Percentiles rank a stretch among this genome's conserved stretches.
Conservation (phyloP, 2,113 vertebrate genomes). For the Phainopepla nitens region DNA sequence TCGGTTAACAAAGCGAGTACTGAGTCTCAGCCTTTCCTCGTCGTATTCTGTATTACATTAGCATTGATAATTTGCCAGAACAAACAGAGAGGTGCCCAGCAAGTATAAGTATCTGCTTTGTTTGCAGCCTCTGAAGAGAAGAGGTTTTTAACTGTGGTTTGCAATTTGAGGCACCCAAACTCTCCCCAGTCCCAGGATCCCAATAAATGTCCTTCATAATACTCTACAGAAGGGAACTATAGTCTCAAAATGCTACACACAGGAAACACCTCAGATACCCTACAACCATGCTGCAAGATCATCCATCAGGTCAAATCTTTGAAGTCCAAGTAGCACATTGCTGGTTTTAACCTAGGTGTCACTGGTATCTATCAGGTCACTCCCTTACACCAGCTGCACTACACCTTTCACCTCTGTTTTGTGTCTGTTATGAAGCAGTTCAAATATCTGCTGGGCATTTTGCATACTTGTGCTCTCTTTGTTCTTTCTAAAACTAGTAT, state of each 20-base stretch:
- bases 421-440: accelerated
- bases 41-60: neutral
- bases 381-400: neutral
- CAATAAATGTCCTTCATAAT: neutral
- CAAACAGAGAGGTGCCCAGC: neutral
- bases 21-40: neutral
- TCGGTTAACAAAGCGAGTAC: neutral
- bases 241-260: neutral
- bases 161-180: neutral
- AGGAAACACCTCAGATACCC: neutral
- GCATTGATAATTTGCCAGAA: neutral
- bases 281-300: neutral
- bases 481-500: neutral
- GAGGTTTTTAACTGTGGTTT: neutral
- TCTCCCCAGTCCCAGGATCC: neutral
- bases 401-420: neutral
- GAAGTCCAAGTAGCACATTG: neutral
- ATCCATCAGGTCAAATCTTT: neutral
- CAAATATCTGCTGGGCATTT: neutral
- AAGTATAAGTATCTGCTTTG: neutral
- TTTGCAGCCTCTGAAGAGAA: neutral
- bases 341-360: neutral
- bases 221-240: neutral
- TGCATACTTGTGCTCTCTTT: neutral
- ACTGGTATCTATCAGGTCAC: neutral